A percentile compares a stretch with the other conserved stretches of the same genome.
Conservation (phyloP, 2,113 vertebrate genomes). For the Hepsetus odoe region DNA sequence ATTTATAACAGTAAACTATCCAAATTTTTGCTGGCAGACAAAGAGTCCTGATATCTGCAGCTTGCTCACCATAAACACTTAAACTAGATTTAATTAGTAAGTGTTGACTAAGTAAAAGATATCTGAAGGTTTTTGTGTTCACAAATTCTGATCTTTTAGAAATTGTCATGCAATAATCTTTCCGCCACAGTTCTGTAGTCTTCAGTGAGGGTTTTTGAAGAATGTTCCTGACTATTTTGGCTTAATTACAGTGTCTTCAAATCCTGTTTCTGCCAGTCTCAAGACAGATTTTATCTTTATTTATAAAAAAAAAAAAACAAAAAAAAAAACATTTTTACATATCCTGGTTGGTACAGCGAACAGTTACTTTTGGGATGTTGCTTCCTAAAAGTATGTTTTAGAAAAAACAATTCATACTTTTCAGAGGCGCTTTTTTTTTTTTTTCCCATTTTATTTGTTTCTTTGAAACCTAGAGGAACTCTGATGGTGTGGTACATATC, state of each 20-base stretch:
- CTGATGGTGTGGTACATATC: not conserved
- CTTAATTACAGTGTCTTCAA: not conserved
- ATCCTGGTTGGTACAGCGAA: not conserved
- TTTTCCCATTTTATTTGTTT: slow-evolving; percentile 14
- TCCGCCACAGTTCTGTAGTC: not conserved
- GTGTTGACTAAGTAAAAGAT: not conserved
- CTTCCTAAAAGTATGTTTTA: not conserved
- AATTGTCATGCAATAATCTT: not conserved
- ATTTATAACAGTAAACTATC: slow-evolving; percentile 19
- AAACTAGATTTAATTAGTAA: not conserved
- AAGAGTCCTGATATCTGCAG: slow-evolving; percentile 1
- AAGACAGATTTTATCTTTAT: not conserved
- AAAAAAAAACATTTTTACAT: not conserved
- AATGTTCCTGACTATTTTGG: not conserved
- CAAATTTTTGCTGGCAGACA: not conserved
- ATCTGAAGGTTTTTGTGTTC: slow-evolving; percentile 8
- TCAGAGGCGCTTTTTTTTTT: no score
- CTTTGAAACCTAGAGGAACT: not conserved
- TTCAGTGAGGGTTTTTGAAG: not conserved
- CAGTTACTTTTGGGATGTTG: not conserved
- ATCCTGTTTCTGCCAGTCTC: not conserved
- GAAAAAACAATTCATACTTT: not conserved
- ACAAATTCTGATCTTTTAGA: slow-evolving; percentile 14
- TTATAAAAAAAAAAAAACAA: not conserved
- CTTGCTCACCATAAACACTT: not conserved